Evolutionary conservation across 2,888 invertebrate genomes (phyloP).

Genomic region (Byasa hedistus): DNA sequence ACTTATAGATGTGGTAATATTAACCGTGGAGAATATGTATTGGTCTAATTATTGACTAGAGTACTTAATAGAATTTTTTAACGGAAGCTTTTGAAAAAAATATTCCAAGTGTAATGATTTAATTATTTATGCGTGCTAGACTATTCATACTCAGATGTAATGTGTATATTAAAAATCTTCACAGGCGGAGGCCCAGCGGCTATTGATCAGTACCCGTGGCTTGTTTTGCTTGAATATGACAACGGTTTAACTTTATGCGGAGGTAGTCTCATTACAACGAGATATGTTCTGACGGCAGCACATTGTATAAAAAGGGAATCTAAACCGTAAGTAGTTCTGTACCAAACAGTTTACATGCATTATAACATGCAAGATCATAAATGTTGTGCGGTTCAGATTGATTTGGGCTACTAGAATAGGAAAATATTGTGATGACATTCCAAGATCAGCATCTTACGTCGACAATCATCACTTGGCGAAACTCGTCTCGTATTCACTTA

Average conservation of each 20-base stretch:
- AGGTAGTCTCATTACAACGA: slow-evolving; percentile 59
- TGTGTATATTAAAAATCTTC: background rate
- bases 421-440: too few relatives aligned
- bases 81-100: too few relatives aligned
- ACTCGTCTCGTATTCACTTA: too few relatives aligned
- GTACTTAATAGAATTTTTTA: too few relatives aligned
- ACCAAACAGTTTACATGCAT: background rate
- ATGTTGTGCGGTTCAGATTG: too few relatives aligned
- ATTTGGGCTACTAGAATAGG: too few relatives aligned
- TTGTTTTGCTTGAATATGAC: slow-evolving; percentile 61
- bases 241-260: slow-evolving; percentile 49
- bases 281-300: slow-evolving; percentile 69
- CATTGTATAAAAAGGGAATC: slow-evolving; percentile 49
- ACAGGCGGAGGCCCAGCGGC: slow-evolving; percentile 52
- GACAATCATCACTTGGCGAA: too few relatives aligned
- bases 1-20: too few relatives aligned
- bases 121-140: background rate
- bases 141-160: background rate
- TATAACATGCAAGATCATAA: background rate
- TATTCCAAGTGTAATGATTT: background rate
- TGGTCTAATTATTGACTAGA: too few relatives aligned
- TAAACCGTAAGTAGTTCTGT: slow-evolving; percentile 27
- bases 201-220: slow-evolving; percentile 73
- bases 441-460: too few relatives aligned
- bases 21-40: too few relatives aligned